A percentile compares a stretch with the other conserved stretches of the same genome.
Conservation (phyloP, 2,113 vertebrate species). For the Pelusios castaneus region DNA sequence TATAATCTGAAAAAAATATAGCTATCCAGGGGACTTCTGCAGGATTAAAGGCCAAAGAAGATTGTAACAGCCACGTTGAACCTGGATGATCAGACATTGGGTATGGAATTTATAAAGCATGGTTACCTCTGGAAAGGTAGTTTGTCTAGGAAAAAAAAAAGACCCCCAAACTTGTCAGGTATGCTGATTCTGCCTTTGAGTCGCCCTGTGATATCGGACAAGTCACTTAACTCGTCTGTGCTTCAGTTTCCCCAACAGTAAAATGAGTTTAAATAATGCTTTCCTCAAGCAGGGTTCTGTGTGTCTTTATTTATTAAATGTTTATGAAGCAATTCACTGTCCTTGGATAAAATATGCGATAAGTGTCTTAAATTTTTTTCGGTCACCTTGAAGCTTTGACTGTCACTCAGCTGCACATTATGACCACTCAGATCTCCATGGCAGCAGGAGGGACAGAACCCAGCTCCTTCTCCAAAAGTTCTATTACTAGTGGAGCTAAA, state of each 20-base stretch:
- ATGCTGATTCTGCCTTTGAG: not conserved
- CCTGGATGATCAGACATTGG: not conserved
- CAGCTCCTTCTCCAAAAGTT: not conserved
- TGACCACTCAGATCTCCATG: not conserved
- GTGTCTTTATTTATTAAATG: rapidly evolving
- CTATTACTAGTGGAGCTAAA: not conserved
- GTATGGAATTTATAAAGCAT: not conserved
- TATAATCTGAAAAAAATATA: not conserved
- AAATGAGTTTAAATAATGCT: not conserved
- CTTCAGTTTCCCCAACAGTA: not conserved
- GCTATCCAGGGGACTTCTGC: not conserved
- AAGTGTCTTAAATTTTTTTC: no score
- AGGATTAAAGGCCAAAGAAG: not conserved
- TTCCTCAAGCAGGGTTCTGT: not conserved
- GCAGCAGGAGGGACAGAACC: not conserved
- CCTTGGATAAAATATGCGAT: not conserved
- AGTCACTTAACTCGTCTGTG: not conserved
- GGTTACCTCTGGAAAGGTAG: not conserved
- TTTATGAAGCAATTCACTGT: not conserved
- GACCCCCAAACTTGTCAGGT: not conserved
- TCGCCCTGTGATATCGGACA: not conserved
- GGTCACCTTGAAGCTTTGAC: not conserved
- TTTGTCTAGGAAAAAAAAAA: not conserved
- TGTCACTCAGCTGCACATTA: not conserved
- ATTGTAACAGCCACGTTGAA: not conserved